phyloP scores from a whole-genome alignment of 1,140 invertebrate species.

The Sinonovacula constricta region DNA sequence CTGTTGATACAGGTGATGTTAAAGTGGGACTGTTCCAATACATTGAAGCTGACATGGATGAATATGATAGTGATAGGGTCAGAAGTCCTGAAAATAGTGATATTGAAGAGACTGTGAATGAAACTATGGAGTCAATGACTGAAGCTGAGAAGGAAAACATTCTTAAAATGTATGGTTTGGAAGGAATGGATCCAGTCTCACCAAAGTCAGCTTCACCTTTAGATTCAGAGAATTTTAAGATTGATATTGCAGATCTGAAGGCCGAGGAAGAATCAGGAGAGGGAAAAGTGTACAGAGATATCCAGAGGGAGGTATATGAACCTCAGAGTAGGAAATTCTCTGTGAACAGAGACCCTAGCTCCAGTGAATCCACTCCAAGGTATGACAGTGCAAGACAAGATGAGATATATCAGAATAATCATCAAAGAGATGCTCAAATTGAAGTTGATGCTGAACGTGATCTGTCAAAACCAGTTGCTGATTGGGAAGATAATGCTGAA shows the following conservation, averaged over 20 bases:
- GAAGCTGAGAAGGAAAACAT: conserved; percentile 39
- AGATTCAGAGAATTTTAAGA: not conserved
- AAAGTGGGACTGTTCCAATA: conserved; percentile 44
- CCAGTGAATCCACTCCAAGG: conserved; percentile 38
- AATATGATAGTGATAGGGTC: conserved; percentile 22
- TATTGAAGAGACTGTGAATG: conserved; percentile 18
- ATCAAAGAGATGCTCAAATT: too few species aligned
- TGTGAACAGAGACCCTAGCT: conserved; percentile 34
- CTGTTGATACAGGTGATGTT: not conserved
- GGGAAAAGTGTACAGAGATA: conserved; percentile 8
- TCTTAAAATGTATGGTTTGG: conserved; percentile 41
- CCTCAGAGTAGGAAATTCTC: conserved; percentile 24
- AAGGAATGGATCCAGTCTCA: conserved; percentile 36
- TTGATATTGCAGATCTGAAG: not conserved
- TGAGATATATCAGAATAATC: too few species aligned
- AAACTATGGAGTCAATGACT: conserved; percentile 22
- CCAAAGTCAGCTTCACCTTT: conserved; percentile 41
- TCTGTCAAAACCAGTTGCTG: too few species aligned
- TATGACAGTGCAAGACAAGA: not conserved
- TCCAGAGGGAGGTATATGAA: conserved; percentile 48
- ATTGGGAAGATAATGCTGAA: not conserved
- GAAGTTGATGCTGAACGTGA: too few species aligned
- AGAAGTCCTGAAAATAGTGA: conserved; percentile 31
- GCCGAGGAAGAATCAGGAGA: not conserved
- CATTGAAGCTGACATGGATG: conserved; percentile 5